Evolutionary conservation across 2,113 vertebrate genomes (phyloP).

Genomic region (Leucopternis melanops): DNA sequence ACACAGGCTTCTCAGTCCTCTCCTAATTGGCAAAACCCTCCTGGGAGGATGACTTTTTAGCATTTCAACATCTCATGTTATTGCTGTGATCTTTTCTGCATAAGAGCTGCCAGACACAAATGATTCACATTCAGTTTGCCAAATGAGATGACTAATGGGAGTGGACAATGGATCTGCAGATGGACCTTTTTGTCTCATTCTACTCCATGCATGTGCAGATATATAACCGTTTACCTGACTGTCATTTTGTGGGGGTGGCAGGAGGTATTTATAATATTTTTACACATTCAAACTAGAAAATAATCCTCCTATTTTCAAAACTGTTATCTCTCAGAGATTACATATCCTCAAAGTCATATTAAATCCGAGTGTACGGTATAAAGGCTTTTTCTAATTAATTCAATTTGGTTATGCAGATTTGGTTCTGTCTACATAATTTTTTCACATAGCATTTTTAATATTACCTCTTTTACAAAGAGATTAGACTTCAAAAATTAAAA

Average conservation of each 20-base stretch:
- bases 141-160: slow-evolving; percentile 56
- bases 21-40: slow-evolving; percentile 66
- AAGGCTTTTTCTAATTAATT: slow-evolving; percentile 68
- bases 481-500: slow-evolving; percentile 1
- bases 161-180: neutral
- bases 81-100: slow-evolving; percentile 46
- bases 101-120: slow-evolving; percentile 49
- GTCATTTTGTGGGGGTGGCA: slow-evolving; percentile 18
- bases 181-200: slow-evolving; percentile 25
- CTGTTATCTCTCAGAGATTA: slow-evolving; percentile 59
- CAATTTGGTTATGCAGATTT: slow-evolving; percentile 69
- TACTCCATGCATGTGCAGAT: neutral
- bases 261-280: slow-evolving; percentile 62
- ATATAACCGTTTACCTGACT: slow-evolving; percentile 19
- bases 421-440: slow-evolving; percentile 28
- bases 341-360: slow-evolving; percentile 57
- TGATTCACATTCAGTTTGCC: slow-evolving; percentile 33
- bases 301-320: slow-evolving; percentile 64
- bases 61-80: slow-evolving; percentile 50
- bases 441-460: neutral
- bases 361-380: slow-evolving; percentile 42
- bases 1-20: slow-evolving; percentile 18
- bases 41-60: slow-evolving; percentile 42
- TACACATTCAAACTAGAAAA: slow-evolving; percentile 47
- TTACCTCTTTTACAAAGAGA: slow-evolving; percentile 12